phyloP scores from a whole-genome alignment of 2,888 invertebrate genomes.

The Beris chalybata region DNA sequence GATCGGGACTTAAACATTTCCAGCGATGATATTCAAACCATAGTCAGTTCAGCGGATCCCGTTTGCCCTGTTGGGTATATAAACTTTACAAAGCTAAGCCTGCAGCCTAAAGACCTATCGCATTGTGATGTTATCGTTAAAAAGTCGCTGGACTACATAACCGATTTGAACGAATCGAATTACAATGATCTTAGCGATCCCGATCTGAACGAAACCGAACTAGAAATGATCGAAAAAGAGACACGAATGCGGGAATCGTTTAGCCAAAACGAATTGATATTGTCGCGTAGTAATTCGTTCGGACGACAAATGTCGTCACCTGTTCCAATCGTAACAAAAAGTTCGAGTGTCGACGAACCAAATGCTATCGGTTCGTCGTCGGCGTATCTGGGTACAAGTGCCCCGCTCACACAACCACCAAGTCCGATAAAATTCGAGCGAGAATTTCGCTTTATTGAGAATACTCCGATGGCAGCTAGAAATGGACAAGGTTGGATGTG shows the following conservation, averaged over 20 bases:
- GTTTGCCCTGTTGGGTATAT: constrained; percentile 95
- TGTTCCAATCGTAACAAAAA: constrained; percentile 56
- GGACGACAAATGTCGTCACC: constrained; percentile 50
- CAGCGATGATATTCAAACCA: constrained; percentile 82
- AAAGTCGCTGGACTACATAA: constrained; percentile 64
- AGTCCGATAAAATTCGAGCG: constrained; percentile 60
- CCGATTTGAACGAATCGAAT: constrained; percentile 65
- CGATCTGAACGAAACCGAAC: constrained; percentile 64
- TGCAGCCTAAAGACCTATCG: constrained; percentile 65
- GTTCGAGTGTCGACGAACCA: constrained; percentile 55
- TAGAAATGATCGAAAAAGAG: constrained; percentile 63
- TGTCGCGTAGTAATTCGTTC: constrained; percentile 55
- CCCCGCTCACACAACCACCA: constrained; percentile 48
- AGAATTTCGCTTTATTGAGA: constrained; percentile 64
- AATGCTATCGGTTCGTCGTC: constrained; percentile 35
- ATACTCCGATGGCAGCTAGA: constrained; percentile 64
- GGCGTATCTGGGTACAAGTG: constrained; percentile 21
- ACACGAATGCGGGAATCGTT: constrained; percentile 55
- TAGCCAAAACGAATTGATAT: constrained; percentile 53
- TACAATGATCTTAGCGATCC: constrained; percentile 68
- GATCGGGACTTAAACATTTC: constrained; percentile 45
- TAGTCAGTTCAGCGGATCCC: constrained; percentile 88
- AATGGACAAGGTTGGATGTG: constrained; percentile 83
- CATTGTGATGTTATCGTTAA: constrained; percentile 58
- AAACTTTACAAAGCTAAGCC: constrained; percentile 79